Percentiles rank a stretch among this genome's conserved stretches.
Evolutionary conservation across 2,888 invertebrate species (phyloP).

Genomic region (Rhyacophila evoluta): DNA sequence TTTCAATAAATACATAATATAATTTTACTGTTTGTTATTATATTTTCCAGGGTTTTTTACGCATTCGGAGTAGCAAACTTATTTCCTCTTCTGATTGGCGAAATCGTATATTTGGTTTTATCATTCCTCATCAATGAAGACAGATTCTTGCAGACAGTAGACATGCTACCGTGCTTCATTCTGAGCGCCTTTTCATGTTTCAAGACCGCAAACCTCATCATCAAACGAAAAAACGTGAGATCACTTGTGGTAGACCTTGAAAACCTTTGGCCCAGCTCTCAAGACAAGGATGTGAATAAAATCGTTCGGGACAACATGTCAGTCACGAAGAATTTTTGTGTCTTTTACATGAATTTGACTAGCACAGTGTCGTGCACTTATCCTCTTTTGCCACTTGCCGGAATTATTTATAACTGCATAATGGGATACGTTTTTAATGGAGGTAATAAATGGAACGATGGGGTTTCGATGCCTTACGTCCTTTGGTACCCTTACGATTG

Average conservation of each 20-base stretch:
- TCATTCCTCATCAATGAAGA: not conserved
- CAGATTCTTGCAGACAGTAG: not conserved
- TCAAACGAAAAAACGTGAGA: not conserved
- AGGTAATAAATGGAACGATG: not conserved
- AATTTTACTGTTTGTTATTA: too few species aligned
- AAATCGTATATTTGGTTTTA: not conserved
- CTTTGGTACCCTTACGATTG: slow-evolving; percentile 37
- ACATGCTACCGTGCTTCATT: slow-evolving; percentile 32
- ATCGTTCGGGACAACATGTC: slow-evolving; percentile 28
- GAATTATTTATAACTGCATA: not conserved
- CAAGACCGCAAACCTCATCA: slow-evolving; percentile 4
- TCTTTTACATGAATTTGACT: slow-evolving; percentile 20
- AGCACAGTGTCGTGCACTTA: not conserved
- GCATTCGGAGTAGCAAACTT: not conserved
- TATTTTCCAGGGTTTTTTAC: slow-evolving; percentile 28
- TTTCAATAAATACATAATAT: too few species aligned
- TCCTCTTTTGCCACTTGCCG: not conserved
- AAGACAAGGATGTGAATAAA: not conserved
- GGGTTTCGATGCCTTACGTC: slow-evolving; percentile 17
- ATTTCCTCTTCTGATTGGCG: not conserved
- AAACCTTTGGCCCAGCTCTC: slow-evolving; percentile 25
- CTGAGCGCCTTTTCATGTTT: not conserved
- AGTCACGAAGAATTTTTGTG: slow-evolving; percentile 1
- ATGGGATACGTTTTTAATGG: not conserved
- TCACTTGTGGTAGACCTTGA: not conserved